Conservation (phyloP, 2,113 vertebrate genomes). For the Bombycilla garrulus region DNA sequence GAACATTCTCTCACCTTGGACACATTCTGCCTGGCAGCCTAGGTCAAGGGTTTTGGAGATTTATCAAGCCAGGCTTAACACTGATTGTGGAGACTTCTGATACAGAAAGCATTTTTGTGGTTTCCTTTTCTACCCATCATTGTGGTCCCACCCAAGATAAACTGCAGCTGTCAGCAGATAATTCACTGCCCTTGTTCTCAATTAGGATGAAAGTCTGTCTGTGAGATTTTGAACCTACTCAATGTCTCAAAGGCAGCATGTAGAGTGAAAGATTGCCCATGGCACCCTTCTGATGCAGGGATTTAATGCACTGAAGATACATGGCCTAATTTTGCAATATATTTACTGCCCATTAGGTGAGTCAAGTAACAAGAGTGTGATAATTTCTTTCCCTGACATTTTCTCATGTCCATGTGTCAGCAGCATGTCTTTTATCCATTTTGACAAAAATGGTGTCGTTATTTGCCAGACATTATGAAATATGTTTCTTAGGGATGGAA, state of each 20-base stretch:
- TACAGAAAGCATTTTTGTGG: neutral
- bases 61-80: neutral
- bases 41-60: neutral
- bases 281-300: neutral
- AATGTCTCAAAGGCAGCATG: neutral
- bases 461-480: neutral
- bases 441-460: neutral
- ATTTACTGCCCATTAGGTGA: neutral
- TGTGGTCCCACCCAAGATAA: neutral
- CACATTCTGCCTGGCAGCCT: neutral
- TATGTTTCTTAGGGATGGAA: neutral
- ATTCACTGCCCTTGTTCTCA: neutral
- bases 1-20: neutral
- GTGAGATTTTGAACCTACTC: neutral
- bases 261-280: neutral
- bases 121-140: neutral
- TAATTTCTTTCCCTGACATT: neutral
- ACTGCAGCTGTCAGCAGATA: neutral
- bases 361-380: neutral
- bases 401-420: neutral
- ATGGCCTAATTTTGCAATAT: neutral
- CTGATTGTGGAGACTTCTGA: neutral
- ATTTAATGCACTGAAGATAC: neutral
- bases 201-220: neutral
- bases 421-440: neutral